Evolutionary conservation across 2,113 vertebrate genomes (phyloP).

Genomic region (Tragelaphus imberbis): DNA sequence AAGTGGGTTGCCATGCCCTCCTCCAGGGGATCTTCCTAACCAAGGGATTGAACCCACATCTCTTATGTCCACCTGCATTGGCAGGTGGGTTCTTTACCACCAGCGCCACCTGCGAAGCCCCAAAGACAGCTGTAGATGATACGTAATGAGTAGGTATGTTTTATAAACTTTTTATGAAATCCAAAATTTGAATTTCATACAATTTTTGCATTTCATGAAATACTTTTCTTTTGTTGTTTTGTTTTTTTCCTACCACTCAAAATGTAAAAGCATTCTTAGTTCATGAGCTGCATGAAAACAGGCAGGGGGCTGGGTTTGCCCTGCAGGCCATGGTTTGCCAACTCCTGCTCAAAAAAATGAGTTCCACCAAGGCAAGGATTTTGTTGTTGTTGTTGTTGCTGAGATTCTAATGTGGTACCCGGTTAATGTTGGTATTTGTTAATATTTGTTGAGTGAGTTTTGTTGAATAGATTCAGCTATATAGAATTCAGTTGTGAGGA

Average conservation of each 20-base stretch:
- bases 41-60: not conserved
- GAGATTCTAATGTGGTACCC: too few relatives aligned
- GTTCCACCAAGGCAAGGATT: not conserved
- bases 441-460: not conserved
- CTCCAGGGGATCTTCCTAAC: not conserved
- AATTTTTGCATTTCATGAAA: not conserved
- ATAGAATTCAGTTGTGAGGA: not conserved
- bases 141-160: not conserved
- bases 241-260: not conserved
- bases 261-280: not conserved
- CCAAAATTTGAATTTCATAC: not conserved
- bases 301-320: not conserved
- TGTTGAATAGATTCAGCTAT: not conserved
- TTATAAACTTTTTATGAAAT: not conserved
- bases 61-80: not conserved
- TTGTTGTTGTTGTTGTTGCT: not conserved
- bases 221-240: not conserved
- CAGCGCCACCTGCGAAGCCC: not conserved
- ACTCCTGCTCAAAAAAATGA: not conserved
- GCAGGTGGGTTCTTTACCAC: not conserved
- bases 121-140: not conserved
- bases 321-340: not conserved
- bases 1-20: not conserved
- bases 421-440: not conserved
- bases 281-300: not conserved